Evolutionary conservation across 2,888 invertebrate species (phyloP), one percentile per base, ranked within the genome.

Genomic region (Erpobdella octoculata): DNA sequence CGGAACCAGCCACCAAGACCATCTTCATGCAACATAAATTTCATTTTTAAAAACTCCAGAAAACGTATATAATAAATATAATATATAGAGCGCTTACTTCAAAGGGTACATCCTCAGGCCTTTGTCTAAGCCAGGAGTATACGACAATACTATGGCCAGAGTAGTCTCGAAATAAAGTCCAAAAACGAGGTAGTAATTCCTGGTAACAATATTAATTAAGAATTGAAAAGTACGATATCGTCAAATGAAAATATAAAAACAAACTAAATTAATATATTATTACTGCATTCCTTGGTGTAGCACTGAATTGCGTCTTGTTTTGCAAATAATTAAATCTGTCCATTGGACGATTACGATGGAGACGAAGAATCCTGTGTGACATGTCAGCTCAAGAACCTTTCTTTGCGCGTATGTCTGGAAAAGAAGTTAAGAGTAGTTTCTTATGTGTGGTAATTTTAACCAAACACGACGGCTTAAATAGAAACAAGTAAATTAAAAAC

Each of bases 81-180:
- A 12, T 5, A 8, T 21, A 3, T 8, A 48, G 28, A 25, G 67
- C 2, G 74, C 80, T 76, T 76, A 83, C 83, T 83, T 79, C 68
- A 84, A 78, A 72, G 82, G 82, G 78, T 83, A 82, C 82, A 84
- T 83, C 74, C 83, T 79, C 58, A 84, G 80, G 72, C 81, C 83
- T 72, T 81, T 80, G 76, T 84, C 83, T 71, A 84, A 77, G 72
- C 81, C 83, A 67, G 83, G 83, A 73, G 81, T 82, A 77, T 84
- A 84, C 37, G 80, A 79, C 72, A 84, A 75, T 77, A 82, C 83
- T 46, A 80, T 80, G 74, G 83, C 83, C 66, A 84, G 78, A 5
- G 79, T 78, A 3, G 84, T 84, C 78, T 84, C 84, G 76, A 84
- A 84, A 79, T 83, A 81, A 70, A 84, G 76, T 48, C 81, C 83